Percentiles rank a stretch among this genome's conserved stretches.
phyloP scores from a whole-genome alignment of 2,888 invertebrate species.

The Eueremaeus valkanovi region DNA sequence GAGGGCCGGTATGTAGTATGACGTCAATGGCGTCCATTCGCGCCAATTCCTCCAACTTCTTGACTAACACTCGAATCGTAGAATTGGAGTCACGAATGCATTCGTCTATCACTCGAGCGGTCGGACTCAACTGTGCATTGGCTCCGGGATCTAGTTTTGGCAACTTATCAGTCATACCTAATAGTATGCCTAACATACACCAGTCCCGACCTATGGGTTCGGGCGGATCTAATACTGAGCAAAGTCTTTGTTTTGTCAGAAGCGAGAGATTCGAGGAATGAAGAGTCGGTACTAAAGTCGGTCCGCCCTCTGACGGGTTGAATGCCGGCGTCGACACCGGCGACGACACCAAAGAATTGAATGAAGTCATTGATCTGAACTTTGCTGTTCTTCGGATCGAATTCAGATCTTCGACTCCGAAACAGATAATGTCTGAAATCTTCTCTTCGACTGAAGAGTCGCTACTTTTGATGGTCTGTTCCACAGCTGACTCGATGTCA shows the following conservation, averaged over 20 bases:
- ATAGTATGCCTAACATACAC: conserved; percentile 58
- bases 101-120: conserved; percentile 55
- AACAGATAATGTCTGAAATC: conserved; percentile 60
- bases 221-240: conserved; percentile 56
- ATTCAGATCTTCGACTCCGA: conserved; percentile 57
- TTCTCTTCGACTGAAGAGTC: conserved; percentile 58
- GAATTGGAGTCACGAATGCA: conserved; percentile 54
- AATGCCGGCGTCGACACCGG: background rate
- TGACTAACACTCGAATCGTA: conserved; percentile 58
- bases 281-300: conserved; percentile 59
- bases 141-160: conserved; percentile 54
- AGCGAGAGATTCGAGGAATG: conserved; percentile 61
- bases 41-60: conserved; percentile 60
- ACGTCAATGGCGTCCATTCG: conserved; percentile 61
- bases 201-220: conserved; percentile 59
- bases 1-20: conserved; percentile 59
- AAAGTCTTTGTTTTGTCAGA: conserved; percentile 57
- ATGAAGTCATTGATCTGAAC: background rate
- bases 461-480: conserved; percentile 53
- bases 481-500: background rate
- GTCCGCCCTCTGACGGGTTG: conserved; percentile 40
- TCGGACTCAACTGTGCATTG: conserved; percentile 46
- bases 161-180: conserved; percentile 58
- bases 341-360: conserved; percentile 25
- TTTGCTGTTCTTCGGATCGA: conserved; percentile 19